A percentile compares a stretch with the other conserved stretches of the same genome.
Conservation (phyloP, 2,113 vertebrate genomes). For the Ceyx melanurus region DNA sequence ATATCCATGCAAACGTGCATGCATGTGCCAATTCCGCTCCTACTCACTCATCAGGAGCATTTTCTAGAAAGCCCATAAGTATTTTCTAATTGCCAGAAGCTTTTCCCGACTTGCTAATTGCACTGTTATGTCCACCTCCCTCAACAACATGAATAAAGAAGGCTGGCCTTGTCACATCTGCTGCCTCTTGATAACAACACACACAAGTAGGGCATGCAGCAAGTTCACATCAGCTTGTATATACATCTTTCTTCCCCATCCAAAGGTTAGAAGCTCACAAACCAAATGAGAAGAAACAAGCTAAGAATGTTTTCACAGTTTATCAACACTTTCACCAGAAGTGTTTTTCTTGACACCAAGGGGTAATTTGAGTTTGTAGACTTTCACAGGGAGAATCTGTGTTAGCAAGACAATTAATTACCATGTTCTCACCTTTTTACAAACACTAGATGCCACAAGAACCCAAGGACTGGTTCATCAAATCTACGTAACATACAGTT, state of each 20-base stretch:
- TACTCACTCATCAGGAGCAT: background rate
- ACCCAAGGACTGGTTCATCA: rapidly evolving
- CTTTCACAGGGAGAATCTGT: background rate
- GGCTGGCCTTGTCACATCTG: background rate
- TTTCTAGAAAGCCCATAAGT: background rate
- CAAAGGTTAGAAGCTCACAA: background rate
- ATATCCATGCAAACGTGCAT: background rate
- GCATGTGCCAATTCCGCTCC: background rate
- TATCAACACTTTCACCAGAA: background rate
- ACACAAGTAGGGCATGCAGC: background rate
- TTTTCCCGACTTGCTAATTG: background rate
- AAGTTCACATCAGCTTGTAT: background rate
- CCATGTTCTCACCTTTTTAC: background rate
- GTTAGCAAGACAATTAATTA: background rate
- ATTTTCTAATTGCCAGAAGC: background rate
- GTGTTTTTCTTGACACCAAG: background rate
- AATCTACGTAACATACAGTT: rapidly evolving
- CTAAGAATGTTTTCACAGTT: background rate
- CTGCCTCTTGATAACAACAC: background rate
- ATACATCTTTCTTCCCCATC: background rate
- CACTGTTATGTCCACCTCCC: background rate
- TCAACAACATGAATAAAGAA: background rate
- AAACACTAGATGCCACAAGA: background rate
- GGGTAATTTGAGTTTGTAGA: background rate
- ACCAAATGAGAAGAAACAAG: background rate